Evolutionary conservation across 2,113 vertebrate species (phyloP).

Genomic region (Amblyopsis rosae): DNA sequence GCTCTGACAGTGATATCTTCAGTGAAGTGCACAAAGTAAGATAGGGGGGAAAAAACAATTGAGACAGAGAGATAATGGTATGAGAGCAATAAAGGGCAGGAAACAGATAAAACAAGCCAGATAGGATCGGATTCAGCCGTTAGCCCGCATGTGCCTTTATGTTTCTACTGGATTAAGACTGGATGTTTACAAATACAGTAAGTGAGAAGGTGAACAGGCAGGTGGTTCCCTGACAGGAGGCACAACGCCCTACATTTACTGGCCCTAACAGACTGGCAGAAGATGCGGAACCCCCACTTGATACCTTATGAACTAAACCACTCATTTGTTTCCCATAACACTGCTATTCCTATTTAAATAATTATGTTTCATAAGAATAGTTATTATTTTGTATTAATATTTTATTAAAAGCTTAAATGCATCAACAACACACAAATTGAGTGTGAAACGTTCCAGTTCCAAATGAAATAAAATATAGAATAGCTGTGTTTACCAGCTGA

Average conservation of each 20-base stretch:
- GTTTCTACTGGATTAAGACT: conserved; percentile 4
- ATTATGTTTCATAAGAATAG: too few species aligned
- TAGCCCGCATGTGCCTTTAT: neutral
- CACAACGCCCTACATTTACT: conserved; percentile 22
- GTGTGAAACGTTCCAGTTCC: too few species aligned
- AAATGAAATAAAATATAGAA: too few species aligned
- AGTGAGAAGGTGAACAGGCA: too few species aligned
- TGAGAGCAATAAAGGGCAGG: conserved; percentile 9
- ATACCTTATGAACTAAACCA: too few species aligned
- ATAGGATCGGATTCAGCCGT: neutral
- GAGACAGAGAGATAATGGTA: neutral
- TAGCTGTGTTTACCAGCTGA: too few species aligned
- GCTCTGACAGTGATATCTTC: conserved; percentile 61
- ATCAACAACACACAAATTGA: too few species aligned
- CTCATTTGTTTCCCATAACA: too few species aligned
- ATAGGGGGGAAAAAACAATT: conserved; percentile 44
- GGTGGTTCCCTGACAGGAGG: conserved; percentile 35
- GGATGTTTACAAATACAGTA: neutral
- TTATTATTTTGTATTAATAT: too few species aligned
- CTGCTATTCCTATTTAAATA: too few species aligned
- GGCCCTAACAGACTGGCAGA: neutral
- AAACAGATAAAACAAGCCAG: neutral
- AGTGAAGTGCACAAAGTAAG: conserved; percentile 48
- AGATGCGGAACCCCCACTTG: neutral
- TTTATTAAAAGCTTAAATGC: too few species aligned